Conservation (phyloP, 2,113 vertebrate genomes). For the Caretta caretta region DNA sequence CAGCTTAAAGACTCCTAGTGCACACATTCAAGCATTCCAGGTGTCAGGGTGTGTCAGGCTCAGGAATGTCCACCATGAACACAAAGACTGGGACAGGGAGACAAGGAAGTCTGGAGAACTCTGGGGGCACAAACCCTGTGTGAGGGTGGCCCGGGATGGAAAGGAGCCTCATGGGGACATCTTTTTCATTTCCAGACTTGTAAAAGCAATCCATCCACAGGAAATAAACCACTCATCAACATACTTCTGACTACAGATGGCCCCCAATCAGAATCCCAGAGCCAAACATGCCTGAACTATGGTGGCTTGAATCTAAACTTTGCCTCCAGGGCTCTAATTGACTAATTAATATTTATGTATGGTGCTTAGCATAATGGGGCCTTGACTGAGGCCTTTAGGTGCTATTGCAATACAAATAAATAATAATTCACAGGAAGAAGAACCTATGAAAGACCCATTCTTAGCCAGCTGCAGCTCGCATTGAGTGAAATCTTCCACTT, state of each 20-base stretch:
- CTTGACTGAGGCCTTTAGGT: not conserved
- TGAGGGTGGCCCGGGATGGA: not conserved
- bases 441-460: not conserved
- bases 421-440: not conserved
- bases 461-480: not conserved
- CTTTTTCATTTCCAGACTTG: not conserved
- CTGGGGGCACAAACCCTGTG: not conserved
- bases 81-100: not conserved
- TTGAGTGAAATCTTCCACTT: not conserved
- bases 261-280: not conserved
- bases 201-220: not conserved
- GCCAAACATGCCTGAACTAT: not conserved
- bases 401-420: not conserved
- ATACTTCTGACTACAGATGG: not conserved
- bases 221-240: not conserved
- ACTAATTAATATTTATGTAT: not conserved
- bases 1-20: not conserved
- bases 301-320: not conserved
- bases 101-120: not conserved
- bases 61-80: not conserved
- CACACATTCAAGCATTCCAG: not conserved
- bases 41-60: not conserved
- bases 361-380: not conserved
- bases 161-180: not conserved
- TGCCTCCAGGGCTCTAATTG: not conserved